Base-by-base conservation (phyloP, 2,797 vertebrate genomes). In the Enteromius argenteus region DNA sequence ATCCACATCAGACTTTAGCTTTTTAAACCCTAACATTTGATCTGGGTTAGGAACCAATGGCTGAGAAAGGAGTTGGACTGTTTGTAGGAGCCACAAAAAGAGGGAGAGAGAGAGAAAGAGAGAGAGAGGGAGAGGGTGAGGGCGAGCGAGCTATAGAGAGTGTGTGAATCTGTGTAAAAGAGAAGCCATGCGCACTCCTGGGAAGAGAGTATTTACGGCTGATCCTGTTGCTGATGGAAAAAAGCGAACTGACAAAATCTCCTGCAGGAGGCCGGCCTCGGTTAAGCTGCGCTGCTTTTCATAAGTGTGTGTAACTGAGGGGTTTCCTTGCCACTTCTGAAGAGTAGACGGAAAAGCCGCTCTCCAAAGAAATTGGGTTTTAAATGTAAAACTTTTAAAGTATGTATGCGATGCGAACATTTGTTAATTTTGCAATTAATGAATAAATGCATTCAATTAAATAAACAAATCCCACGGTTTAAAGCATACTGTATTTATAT, bases 1-100 rank as follows among this genome's bases (percentile, higher is more conserved):
- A 97, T 96, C 96, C 96, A 96, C 96, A 96, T 97, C 96, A 96
- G 96, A 97, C 95, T 96, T 96, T 94, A 93, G 94, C 94, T 96
- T 96, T 96, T 95, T 95, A 96, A 97, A 96, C 94, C 94, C 95
- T 91, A 96, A 96, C 96, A 96, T 96, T 97, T 96, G 96, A 97
- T 98, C 96, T 96, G 89, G 90, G 89, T 94, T 95, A 95, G 95
- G 93, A 95, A 94, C 89, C 91, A 88, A 92, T 94, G 92, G 91
- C 94, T 69, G 77, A 93, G 94, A 94, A 93, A 92, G 93, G 92
- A 94, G 93, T 88, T 90, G 94, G 92, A 92, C 86, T 83, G 86
- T 91, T 91, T 88, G 88, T 17, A 46, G 88, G 90, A 88, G 92
- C 94, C 93, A 93, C 93, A 93, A 91, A 90, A 88, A 89, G 86